Conservation (phyloP, 2,113 vertebrate species). For the Dasypus novemcinctus region DNA sequence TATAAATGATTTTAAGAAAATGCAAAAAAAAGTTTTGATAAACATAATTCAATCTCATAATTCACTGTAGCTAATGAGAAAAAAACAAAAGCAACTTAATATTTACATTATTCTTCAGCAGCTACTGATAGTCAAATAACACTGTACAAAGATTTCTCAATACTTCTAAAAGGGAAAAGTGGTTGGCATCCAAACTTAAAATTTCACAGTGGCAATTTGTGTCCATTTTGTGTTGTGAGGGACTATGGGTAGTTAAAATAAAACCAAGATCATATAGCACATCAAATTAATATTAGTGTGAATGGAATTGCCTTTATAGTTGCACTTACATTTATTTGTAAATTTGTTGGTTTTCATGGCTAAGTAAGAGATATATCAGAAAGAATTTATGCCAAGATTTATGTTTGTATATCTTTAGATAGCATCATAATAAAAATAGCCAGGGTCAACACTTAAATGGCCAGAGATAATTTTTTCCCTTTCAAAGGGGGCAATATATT, state of each 20-base stretch:
- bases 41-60: no score
- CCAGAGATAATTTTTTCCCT: neutral
- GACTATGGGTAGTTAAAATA: neutral
- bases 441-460: neutral
- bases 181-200: neutral
- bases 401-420: neutral
- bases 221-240: neutral
- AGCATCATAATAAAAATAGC: neutral
- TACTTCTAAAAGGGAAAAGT: neutral
- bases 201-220: neutral
- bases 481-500: neutral
- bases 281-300: neutral
- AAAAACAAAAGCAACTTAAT: neutral
- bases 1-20: fast-evolving
- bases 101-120: neutral
- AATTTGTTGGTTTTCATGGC: neutral
- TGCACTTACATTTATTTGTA: neutral
- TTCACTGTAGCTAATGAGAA: neutral
- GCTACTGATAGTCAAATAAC: neutral
- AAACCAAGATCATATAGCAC: neutral
- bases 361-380: neutral
- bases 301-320: neutral
- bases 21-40: no score
- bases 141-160: neutral
- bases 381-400: neutral